Evolutionary conservation across 2,888 invertebrate species (phyloP), one percentile per base, ranked within the genome.

Genomic region (Entomobrya multifasciata): DNA sequence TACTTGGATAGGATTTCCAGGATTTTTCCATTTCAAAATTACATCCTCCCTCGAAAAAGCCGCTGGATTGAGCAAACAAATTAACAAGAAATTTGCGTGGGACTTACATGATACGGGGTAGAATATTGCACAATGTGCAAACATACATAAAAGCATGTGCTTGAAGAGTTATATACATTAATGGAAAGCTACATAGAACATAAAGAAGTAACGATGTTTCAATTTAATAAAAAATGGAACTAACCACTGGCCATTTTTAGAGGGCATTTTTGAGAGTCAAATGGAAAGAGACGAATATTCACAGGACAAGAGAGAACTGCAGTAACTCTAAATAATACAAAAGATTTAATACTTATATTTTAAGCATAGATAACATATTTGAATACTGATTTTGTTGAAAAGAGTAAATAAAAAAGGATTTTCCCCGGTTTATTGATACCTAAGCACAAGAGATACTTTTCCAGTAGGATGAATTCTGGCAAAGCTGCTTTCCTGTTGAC

Each of bases 181-280:
- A 15, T 13, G 8, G 8, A 49, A n/a, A 49, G 8, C 49, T 10
- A 49, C 13, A n/a, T n/a, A 13, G n/a, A 49, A 15, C 5, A 49
- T 3, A 15, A 13, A 49, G 13, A 15, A 49, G 13, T 3, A 15
- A 11, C 5, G 44, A 11, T 44, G 5, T 44, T 5, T 44, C 11
- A 36, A 36, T 36, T 6, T 4, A 17, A 13, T 11, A 22, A 5
- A 22, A 60, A 36, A 36, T 36, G 36, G 36, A 36, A 84, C 83
- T 65, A 15, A 84, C 83, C 83, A 67, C 83, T 83, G 49, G 83
- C 65, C 41, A 83, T 74, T 76, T 83, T 83, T 15, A 83, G 30
- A 0, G 83, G 83, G 62, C 83, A 83, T 76, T 83, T 83, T 52
- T 83, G 83, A 15, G 83, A 83, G 17, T 83, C 83, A 36, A 83